Base-by-base conservation (phyloP, 2,113 vertebrate genomes). In the Phasianus colchicus region DNA sequence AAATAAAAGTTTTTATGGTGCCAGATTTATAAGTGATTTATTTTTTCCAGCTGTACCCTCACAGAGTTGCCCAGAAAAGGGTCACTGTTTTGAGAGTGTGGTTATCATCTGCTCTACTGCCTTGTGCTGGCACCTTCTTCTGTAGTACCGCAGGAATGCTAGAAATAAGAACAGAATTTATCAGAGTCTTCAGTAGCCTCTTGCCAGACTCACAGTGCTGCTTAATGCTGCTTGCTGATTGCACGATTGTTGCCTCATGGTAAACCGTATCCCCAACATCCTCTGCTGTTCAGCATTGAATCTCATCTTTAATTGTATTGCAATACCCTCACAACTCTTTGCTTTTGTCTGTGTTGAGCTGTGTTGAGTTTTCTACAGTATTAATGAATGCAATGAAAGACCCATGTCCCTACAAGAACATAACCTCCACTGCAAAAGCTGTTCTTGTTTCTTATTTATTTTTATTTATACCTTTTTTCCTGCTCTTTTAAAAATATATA, bases 31-130 rank as follows among this genome's bases (percentile, higher is more conserved):
- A 77, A 67, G 20, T 45, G 25, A 2, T 79, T 80, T 80, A 12
- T 79, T 91, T 95, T 93, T 90, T 69, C 61, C 57, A 87, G 70
- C 54, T 81, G 29, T 82, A 61, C 67, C 90, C 65, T 93, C 69
- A n/a, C 36, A 81, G 47, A 71, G 54, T 50, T 88, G 84, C 66
- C 9, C 61, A 79, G 63, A 65, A 82, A 66, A 80, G 11, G 13
- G 29, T 36, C 10, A 4, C 11, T 74, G 52, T 58, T 93, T 50
- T 48, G 27, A 89, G 9, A 92, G 17, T 65, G 13, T 13, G 32
- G 38, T 73, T 83, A 13, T n/a, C 40, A 34, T 55, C 54, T 83
- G 34, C 36, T 66, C 54, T 70, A 67, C 78, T 1, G 4, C 47
- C 24, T 29, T 24, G 34, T 30, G 50, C 58, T 52, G 16, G 55